Base-by-base conservation (phyloP, 2,797 vertebrate genomes). In the Pseudomugil tenellus region DNA sequence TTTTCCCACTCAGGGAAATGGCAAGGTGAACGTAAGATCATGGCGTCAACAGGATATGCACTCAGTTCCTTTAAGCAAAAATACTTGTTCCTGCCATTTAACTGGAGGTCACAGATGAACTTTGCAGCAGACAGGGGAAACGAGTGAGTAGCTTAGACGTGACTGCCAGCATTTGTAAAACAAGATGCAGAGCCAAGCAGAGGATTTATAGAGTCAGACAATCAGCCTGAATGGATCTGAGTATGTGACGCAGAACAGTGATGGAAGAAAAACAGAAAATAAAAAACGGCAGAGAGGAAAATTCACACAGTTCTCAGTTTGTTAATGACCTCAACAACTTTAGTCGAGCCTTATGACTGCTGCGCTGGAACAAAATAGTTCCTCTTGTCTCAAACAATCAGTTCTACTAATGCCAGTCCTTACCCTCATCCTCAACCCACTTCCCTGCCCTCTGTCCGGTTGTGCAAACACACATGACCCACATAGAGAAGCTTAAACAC, bases 41-140 rank as follows among this genome's bases (percentile, higher is more conserved):
- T 81, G 72, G 81, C 71, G 77, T 84, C 64, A 88, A 84, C 83
- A 86, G 89, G 90, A 91, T 77, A 69, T 91, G 79, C 26, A 58
- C 70, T 90, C 76, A 89, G 74, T 87, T 91, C 87, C 85, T 70
- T 31, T 59, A 51, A 76, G 80, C 74, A 60, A n/a, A 79, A 62
- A 28, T 8, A 70, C 73, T 68, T 26, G 43, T 88, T 86, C 86
- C 84, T 88, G 79, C 72, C 84, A 70, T 70, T 79, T 67, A 76
- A 81, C 71, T 70, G 49, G 19, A 76, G 59, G 76, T 74, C 77
- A 69, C 26, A 66, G 54, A 69, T 16, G 59, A 70, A 75, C 64
- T 67, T 57, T 64, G 71, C 26, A 58, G 3, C 58, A 56, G 26
- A 63, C 59, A 77, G 1, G 6, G 68, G 8, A 67, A 81, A 66